Percentiles rank a stretch among this genome's conserved stretches.
phyloP scores from a whole-genome alignment of 2,888 invertebrate genomes.

The Drosophila paracracens region DNA sequence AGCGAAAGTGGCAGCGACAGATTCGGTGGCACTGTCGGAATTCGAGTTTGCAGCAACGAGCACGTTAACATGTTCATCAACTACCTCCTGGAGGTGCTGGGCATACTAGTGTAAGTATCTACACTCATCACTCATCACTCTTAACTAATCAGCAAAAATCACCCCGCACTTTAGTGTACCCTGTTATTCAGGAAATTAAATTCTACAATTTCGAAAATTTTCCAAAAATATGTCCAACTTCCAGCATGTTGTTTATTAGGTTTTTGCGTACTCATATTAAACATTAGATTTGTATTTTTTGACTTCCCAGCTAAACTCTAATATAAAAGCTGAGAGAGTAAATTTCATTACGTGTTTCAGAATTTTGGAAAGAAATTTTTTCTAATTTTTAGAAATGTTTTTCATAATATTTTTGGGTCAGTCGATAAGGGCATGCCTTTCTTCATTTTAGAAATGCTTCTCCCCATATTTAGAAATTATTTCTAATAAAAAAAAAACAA shows the following conservation, averaged over 20 bases:
- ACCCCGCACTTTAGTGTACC: no score
- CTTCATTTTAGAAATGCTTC: no score
- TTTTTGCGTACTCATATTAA: not conserved
- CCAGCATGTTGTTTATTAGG: not conserved
- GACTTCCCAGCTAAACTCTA: no score
- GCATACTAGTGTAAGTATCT: slow-evolving; percentile 57
- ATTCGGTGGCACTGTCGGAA: slow-evolving; percentile 3
- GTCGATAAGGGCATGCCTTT: no score
- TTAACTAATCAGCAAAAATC: no score
- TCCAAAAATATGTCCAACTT: not conserved
- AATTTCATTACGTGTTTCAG: not conserved
- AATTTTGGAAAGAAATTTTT: not conserved
- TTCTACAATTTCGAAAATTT: not conserved
- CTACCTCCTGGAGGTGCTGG: slow-evolving; percentile 53
- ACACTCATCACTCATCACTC: not conserved
- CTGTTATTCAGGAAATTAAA: not conserved
- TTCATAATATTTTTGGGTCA: no score
- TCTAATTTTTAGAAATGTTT: not conserved
- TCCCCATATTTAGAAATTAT: no score
- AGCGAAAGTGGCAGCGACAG: not conserved
- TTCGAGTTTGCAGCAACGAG: slow-evolving; percentile 37
- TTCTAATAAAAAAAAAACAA: no score
- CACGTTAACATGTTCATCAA: slow-evolving; percentile 47
- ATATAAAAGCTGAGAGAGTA: no score
- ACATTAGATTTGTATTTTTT: no score